phyloP scores from a whole-genome alignment of 2,888 invertebrate genomes.

The Limenitis camilla region DNA sequence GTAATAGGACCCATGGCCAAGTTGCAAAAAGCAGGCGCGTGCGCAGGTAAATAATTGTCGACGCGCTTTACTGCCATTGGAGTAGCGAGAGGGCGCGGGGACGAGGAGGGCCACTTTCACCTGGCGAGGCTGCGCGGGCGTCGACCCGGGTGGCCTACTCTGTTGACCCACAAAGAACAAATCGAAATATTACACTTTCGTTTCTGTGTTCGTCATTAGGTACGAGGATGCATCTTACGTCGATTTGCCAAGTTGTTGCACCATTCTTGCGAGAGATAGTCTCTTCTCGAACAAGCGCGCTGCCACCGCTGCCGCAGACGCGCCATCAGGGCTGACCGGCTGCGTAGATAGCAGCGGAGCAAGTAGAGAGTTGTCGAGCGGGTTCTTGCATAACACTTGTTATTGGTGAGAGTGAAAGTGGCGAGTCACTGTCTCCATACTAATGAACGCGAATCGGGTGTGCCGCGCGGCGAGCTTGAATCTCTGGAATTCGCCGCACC shows the following conservation, averaged over 20 bases:
- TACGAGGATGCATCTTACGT: conserved; percentile 60
- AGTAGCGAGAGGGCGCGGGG: conserved; percentile 18
- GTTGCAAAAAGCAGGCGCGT: conserved; percentile 71
- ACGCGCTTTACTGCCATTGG: conserved; percentile 37
- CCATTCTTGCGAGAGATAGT: conserved; percentile 32
- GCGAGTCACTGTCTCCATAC: conserved; percentile 65
- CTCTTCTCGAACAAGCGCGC: conserved; percentile 34
- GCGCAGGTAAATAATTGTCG: conserved; percentile 52
- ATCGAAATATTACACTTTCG: conserved; percentile 71
- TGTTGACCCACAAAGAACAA: conserved; percentile 66
- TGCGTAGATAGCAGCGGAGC: conserved; percentile 41
- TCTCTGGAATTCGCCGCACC: conserved; percentile 48
- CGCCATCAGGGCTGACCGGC: conserved; percentile 13
- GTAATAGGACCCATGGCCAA: conserved; percentile 72
- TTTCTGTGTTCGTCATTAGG: conserved; percentile 63
- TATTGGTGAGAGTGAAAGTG: conserved; percentile 71
- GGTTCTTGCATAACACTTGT: conserved; percentile 65
- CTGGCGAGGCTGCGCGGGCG: conserved; percentile 71
- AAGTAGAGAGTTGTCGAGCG: conserved; percentile 52
- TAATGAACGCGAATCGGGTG: conserved; percentile 62
- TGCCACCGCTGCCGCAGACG: conserved; percentile 30
- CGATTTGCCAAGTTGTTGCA: conserved; percentile 38
- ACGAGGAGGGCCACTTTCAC: conserved; percentile 68
- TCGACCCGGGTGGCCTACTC: conserved; percentile 71
- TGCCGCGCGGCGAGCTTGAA: conserved; percentile 46